These are phyloP conservation scores for Lydus trimaculatus DNA, from an alignment of 2,888 invertebrate genomes.

Conservation along the genomic window DNA sequence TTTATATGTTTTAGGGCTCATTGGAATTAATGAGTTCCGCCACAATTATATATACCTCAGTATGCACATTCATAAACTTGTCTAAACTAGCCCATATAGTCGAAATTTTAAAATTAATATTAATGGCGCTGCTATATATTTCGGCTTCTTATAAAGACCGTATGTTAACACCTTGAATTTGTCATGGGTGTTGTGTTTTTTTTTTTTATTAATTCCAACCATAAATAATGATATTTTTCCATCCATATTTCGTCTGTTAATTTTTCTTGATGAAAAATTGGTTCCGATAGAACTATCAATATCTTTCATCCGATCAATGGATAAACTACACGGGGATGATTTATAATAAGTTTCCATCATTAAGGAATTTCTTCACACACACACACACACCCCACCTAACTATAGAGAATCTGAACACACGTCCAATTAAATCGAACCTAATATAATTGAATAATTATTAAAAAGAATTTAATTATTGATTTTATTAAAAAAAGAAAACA, in stretches of 20 bases:
- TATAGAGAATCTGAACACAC: background rate
- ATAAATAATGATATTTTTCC: conserved; percentile 36
- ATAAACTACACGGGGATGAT: conserved; percentile 37
- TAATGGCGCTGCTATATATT: too few species aligned
- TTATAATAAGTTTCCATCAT: conserved; percentile 36
- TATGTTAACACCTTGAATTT: conserved; percentile 38
- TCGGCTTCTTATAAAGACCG: conserved; percentile 7
- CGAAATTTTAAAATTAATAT: background rate
- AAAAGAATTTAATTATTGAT: background rate
- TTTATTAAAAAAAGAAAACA: background rate
- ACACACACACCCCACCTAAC: background rate
- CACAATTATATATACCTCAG: background rate
- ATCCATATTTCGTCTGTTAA: conserved; percentile 39
- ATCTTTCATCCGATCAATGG: conserved; percentile 35
- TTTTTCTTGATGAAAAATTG: conserved; percentile 53
- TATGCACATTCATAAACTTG: background rate
- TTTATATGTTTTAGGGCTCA: background rate
- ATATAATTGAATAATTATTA: background rate
- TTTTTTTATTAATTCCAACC: conserved; percentile 26
- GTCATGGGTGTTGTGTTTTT: conserved; percentile 25
- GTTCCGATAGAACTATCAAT: conserved; percentile 44
- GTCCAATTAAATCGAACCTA: background rate
- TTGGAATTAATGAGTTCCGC: background rate
- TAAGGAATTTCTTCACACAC: conserved; percentile 23
- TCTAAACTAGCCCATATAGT: background rate